phyloP scores from a whole-genome alignment of 2,113 vertebrate species.

The Myocastor coypus region DNA sequence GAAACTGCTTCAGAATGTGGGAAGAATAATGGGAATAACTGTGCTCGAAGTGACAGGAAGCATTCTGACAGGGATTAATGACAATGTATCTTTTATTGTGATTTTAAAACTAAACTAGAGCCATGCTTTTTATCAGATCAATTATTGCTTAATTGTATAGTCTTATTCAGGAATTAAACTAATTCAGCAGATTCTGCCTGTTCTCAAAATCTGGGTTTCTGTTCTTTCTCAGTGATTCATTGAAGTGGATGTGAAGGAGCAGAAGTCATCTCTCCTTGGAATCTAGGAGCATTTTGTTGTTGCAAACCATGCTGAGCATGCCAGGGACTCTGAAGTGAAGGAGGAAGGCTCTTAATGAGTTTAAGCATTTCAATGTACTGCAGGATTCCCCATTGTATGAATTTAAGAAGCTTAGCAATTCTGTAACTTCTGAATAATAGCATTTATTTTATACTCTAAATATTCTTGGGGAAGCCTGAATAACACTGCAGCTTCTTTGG shows the following conservation, averaged over 20 bases:
- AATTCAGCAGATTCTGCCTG: slow-evolving; percentile 68
- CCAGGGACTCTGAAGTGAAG: slow-evolving; percentile 80
- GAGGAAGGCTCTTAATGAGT: slow-evolving; percentile 86
- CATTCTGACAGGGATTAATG: background rate
- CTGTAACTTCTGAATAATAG: slow-evolving; percentile 87
- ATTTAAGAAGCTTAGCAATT: slow-evolving; percentile 89
- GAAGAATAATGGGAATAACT: background rate
- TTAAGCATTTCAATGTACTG: slow-evolving; percentile 88
- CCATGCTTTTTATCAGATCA: background rate
- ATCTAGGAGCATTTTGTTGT: slow-evolving; percentile 81
- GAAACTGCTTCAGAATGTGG: background rate
- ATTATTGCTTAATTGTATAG: slow-evolving; percentile 50
- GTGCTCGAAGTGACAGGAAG: background rate
- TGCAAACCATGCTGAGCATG: slow-evolving; percentile 80
- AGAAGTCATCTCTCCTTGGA: slow-evolving; percentile 78
- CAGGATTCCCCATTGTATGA: slow-evolving; percentile 88
- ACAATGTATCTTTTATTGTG: background rate
- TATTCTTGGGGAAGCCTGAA: slow-evolving; percentile 86
- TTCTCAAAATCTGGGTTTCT: slow-evolving; percentile 64
- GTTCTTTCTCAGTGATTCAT: slow-evolving; percentile 82
- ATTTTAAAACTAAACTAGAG: background rate
- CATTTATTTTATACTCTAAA: slow-evolving; percentile 88
- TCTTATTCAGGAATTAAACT: slow-evolving; percentile 57
- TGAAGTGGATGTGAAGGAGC: slow-evolving; percentile 73
- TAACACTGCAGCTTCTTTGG: slow-evolving; percentile 83